Evolutionary conservation across 2,888 invertebrate species (phyloP), one percentile per base, ranked within the genome.

Genomic region (Chloroclystis v-ata): DNA sequence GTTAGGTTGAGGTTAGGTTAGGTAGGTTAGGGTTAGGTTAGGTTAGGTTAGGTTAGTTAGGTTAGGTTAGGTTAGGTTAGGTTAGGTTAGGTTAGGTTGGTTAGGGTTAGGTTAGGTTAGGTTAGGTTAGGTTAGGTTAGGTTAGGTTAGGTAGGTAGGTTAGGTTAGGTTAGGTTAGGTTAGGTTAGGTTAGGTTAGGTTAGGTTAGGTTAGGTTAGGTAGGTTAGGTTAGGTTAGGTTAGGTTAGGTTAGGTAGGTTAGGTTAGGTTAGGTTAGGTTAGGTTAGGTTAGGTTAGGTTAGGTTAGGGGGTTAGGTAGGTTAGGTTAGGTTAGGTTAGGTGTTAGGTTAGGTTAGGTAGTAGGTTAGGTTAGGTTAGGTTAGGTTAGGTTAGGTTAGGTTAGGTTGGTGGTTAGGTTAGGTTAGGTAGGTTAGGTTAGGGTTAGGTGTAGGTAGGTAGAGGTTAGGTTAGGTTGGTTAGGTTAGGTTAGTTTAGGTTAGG

Each of bases 391-490:
- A 46, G 45, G 45, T 50, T 52, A 46, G 50, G 50, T 47, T 41
- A 52, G 28, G n/a, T n/a, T n/a, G 49, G 49, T 49, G 55, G 55
- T 55, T 55, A 51, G 54, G 54, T 54, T 54, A 51, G 54, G 54
- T 54, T 47, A 52, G 55, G 52, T 55, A 44, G 55, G 49, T 55
- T 49, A 54, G 54, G 54, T 54, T 54, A 51, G 54, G 51, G 50
- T 54, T 51, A 51, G 51, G 51, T 51, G n/a, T n/a, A n/a, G n/a
- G n/a, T n/a, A 54, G 52, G 51, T 49, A 52, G 49, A 52, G 55
- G 55, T 55, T 55, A 51, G 54, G 54, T 54, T 54, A 51, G 54
- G 54, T 54, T 47, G 55, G 55, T 55, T 55, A 44, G 55, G 49
- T 55, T 49, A 54, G 54, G 54, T 54, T 54, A 51, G 54, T 48